phyloP scores from a whole-genome alignment of 2,888 invertebrate genomes.

The Hanleya hanleyi region DNA sequence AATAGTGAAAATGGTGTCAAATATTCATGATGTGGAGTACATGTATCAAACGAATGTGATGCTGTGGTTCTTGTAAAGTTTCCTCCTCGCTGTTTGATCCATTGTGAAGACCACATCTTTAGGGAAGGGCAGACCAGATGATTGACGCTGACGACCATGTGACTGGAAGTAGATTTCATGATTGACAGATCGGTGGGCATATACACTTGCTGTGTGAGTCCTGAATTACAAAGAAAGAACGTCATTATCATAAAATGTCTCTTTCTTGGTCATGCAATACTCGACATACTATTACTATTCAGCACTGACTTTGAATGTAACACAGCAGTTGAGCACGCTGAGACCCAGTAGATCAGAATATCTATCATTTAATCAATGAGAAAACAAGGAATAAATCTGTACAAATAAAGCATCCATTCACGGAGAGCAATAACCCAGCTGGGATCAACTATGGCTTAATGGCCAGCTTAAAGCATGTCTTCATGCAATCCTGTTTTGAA shows the following conservation, averaged over 20 bases:
- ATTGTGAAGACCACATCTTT: conserved; percentile 44
- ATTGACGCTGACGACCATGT: conserved; percentile 23
- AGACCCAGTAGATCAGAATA: neutral
- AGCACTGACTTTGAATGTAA: too few species aligned
- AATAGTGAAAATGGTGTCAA: too few species aligned
- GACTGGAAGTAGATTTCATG: conserved; percentile 54
- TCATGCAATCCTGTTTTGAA: too few species aligned
- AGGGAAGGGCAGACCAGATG: conserved; percentile 41
- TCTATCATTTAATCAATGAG: too few species aligned
- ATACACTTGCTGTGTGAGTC: conserved; percentile 48
- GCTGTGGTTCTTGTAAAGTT: conserved; percentile 32
- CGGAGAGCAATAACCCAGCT: too few species aligned
- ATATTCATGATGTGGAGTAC: too few species aligned
- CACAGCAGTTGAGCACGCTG: neutral
- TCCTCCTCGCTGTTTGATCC: conserved; percentile 41
- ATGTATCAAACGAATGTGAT: conserved; percentile 18
- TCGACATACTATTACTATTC: too few species aligned
- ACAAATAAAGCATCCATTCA: too few species aligned
- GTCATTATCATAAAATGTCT: neutral
- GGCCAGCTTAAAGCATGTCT: too few species aligned
- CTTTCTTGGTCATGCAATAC: too few species aligned
- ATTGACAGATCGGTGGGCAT: conserved; percentile 44
- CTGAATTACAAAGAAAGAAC: conserved; percentile 36
- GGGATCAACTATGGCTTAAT: too few species aligned
- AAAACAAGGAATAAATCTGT: too few species aligned